These are phyloP conservation scores for Poeciliopsis infans DNA, from an alignment of 2,797 vertebrate species.

Conservation along the genomic window DNA sequence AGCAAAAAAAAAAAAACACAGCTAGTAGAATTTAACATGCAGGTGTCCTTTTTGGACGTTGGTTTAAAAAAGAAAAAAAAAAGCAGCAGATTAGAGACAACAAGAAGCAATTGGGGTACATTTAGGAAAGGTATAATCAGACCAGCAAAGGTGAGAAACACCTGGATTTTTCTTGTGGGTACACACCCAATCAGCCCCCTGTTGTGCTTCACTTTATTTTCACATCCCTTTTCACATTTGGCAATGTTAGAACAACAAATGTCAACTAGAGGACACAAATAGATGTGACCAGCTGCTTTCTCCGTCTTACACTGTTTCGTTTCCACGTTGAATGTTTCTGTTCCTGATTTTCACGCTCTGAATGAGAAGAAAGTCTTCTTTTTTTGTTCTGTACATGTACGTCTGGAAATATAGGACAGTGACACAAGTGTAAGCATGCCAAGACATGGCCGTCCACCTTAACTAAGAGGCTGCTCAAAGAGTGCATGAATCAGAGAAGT, in stretches of 20 bases:
- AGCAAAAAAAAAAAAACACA: conserved; percentile 59
- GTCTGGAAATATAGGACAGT: neutral
- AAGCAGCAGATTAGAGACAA: conserved; percentile 11
- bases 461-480: neutral
- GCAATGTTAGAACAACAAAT: neutral
- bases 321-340: neutral
- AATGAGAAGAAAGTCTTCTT: neutral
- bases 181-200: neutral
- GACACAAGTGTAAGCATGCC: neutral
- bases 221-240: conserved; percentile 4
- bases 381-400: neutral
- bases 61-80: neutral
- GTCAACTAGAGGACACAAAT: neutral
- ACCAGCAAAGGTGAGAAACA: conserved; percentile 36
- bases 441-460: neutral
- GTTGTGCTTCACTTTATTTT: neutral
- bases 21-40: conserved; percentile 48
- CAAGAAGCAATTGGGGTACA: conserved; percentile 28
- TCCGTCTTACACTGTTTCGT: neutral
- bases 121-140: conserved; percentile 14
- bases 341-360: neutral
- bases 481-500: neutral
- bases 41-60: conserved; percentile 48
- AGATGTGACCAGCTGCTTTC: neutral
- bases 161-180: neutral